Base-by-base conservation (phyloP, 2,888 invertebrate genomes). In the Agrochola circellaris region DNA sequence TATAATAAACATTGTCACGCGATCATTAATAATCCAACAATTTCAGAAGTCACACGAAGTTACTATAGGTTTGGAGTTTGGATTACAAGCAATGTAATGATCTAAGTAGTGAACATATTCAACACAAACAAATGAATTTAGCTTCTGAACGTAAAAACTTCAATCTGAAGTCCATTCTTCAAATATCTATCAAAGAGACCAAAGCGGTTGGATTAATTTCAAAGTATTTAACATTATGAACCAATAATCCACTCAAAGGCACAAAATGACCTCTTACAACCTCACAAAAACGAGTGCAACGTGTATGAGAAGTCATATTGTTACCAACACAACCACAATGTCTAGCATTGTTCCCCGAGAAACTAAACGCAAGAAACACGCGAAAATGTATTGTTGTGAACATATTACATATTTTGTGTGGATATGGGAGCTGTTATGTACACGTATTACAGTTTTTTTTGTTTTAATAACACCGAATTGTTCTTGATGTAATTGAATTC, bases 341-440 rank as follows among this genome's bases (percentile, higher is more conserved):
- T 72, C 78, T 84, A 82, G 76, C 84, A 84, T 83, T 86, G 86
- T 83, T 83, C 62, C 60, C 8, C 87, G 87, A 73, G 85, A 85
- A 85, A 87, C 84, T 60, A 20, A 58, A 64, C 34, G 66, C 26
- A 86, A 86, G 81, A 86, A 86, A 79, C 69, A 73, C 72, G 85
- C 82, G 74, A 87, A 86, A 84, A 84, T 67, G 81, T 70, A 86
- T 86, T 86, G 85, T 85, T 76, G 23, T 61, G 38, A 66, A n/a
- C 30, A 42, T 66, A 76, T 84, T 79, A 85, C 79, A 86, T 84
- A 84, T 79, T 75, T 73, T 73, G 69, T 69, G 62, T 72, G 42
- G 38, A 77, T 77, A 74, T 77, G 82, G 56, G 77, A 84, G 71
- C 72, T 85, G 62, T 74, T 82, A 68, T 62, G 48, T 70, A 74